Base-by-base conservation (phyloP, 2,888 invertebrate genomes). In the Rhorus exstirpatorius region DNA sequence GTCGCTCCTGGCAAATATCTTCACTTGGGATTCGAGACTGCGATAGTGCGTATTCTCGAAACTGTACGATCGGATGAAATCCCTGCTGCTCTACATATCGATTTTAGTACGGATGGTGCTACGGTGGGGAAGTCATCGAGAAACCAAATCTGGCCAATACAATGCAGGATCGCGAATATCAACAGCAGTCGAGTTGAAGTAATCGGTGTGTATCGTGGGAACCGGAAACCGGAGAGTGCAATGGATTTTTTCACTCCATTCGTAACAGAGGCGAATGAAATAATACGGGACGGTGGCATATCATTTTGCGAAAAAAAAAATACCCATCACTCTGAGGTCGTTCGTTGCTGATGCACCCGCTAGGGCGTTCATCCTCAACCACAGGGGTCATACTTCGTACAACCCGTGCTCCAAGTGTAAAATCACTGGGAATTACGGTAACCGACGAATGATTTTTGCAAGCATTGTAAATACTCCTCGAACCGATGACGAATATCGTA, bases 311-410 rank as follows among this genome's bases (percentile, higher is more conserved):
- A 53, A 19, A 78, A 41, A n/a, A 41, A 55, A 3, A 24, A 55
- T 55, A 21, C 67, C 38, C 26, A 77, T 85, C 24, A 58, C 41
- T 21, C 61, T 85, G 44, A 60, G 76, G 35, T 68, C 74, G 21
- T 71, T 85, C 26, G 79, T 84, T 51, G 85, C 84, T 58, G 86
- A 88, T 80, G 86, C 85, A 31, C 86, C 86, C 6, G 86, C 86
- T 12, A 81, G 84, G 70, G 71, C 82, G 3, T 84, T 82, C 68
- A 63, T 85, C 19, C 21, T 81, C n/a, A 65, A 79, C 44, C 63
- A 70, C 17, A 84, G 80, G 71, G 70, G 79, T 1, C 86, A 86
- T 55, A 80, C 68, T 38, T 83, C 83, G 55, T 79, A 65, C 14
- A 63, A 75, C 44, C 71, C 83, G 31, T 88, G 87, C 72, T 76